These are phyloP conservation scores for Araneus ventricosus DNA, from an alignment of 1,140 invertebrate genomes.

Conservation along the genomic window DNA sequence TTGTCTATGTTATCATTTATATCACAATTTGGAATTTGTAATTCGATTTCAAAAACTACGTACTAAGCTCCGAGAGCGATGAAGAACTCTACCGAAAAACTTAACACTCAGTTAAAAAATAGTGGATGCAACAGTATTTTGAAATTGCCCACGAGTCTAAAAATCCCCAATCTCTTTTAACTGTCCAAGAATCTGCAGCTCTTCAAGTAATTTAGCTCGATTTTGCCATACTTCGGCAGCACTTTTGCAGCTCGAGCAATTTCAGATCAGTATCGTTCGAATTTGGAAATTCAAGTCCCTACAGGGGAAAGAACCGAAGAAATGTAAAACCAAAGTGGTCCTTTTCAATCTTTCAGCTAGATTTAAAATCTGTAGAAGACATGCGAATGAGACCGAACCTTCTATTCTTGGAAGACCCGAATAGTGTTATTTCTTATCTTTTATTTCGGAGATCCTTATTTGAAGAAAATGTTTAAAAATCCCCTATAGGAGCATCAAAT, in stretches of 20 bases:
- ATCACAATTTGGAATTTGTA: too few relatives aligned
- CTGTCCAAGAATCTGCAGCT: not conserved
- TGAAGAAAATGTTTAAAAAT: not conserved
- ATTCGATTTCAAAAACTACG: too few relatives aligned
- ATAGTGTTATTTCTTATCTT: not conserved
- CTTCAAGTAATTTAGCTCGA: not conserved
- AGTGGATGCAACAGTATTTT: too few relatives aligned
- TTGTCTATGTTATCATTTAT: too few relatives aligned
- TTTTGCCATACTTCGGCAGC: too few relatives aligned
- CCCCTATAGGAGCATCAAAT: not conserved
- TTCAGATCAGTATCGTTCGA: not conserved
- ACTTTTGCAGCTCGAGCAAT: not conserved
- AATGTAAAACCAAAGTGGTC: not conserved
- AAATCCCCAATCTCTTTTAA: too few relatives aligned
- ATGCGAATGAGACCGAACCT: not conserved
- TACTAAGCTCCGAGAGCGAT: too few relatives aligned
- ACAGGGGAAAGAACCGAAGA: not conserved
- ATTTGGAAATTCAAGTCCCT: not conserved
- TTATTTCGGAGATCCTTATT: not conserved
- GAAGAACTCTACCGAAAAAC: too few relatives aligned
- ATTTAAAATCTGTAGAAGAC: not conserved
- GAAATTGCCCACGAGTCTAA: too few relatives aligned
- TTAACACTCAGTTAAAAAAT: too few relatives aligned
- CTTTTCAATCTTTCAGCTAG: not conserved
- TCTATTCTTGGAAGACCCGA: not conserved